Percentiles rank a stretch among this genome's conserved stretches.
Conservation (phyloP, 2,888 invertebrate genomes). For the Malachius bipustulatus region DNA sequence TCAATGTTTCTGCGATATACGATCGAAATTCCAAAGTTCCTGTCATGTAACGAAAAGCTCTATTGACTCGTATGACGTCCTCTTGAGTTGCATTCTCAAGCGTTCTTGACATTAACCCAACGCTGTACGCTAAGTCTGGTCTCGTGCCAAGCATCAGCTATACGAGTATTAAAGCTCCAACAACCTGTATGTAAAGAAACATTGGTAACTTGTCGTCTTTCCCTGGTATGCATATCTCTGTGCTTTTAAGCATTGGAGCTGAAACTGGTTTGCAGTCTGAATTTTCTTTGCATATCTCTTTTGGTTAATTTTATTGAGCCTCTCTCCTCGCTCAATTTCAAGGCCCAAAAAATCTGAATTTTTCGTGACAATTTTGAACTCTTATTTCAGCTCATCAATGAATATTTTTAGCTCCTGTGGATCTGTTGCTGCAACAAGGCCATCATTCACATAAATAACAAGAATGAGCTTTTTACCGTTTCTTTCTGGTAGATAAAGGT, state of each 20-base stretch:
- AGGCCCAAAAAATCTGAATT: slow-evolving; percentile 16
- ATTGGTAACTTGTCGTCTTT: too few species aligned
- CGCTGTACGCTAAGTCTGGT: slow-evolving; percentile 19
- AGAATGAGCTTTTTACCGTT: slow-evolving; percentile 17
- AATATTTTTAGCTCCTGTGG: too few species aligned
- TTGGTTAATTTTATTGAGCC: slow-evolving; percentile 7
- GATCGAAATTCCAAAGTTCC: slow-evolving; percentile 21
- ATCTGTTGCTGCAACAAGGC: slow-evolving; percentile 18
- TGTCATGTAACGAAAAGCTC: slow-evolving; percentile 25
- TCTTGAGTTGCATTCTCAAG: slow-evolving; percentile 20
- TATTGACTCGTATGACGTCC: slow-evolving; percentile 23
- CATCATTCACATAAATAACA: slow-evolving; percentile 28
- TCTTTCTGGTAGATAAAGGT: slow-evolving; percentile 21
- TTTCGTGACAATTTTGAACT: slow-evolving; percentile 10
- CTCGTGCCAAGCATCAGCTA: slow-evolving; percentile 10
- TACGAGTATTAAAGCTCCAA: slow-evolving; percentile 6
- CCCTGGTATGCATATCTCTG: slow-evolving; percentile 14
- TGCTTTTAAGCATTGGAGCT: slow-evolving; percentile 22
- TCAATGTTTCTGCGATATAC: slow-evolving; percentile 14
- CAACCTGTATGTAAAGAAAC: slow-evolving; percentile 8
- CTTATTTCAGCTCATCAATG: too few species aligned
- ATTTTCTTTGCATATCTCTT: slow-evolving; percentile 4
- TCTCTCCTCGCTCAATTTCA: slow-evolving; percentile 13
- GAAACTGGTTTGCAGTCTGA: slow-evolving; percentile 11
- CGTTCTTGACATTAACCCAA: slow-evolving; percentile 20